Evolutionary conservation across 2,797 vertebrate genomes (phyloP).

Genomic region (Hemibagrus guttatus): DNA sequence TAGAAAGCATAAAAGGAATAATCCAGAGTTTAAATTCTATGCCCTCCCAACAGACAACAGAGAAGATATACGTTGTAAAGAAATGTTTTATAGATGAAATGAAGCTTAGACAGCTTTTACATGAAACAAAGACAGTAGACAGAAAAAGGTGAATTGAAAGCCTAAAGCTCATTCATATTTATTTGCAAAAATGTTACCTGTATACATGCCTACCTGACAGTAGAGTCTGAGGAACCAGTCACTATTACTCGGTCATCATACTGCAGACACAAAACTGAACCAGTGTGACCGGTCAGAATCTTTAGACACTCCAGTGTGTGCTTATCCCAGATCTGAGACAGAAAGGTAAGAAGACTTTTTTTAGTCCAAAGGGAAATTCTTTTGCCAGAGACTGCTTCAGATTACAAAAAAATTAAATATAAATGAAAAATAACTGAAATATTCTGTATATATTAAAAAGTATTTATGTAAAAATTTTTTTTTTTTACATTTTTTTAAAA

Average conservation of each 20-base stretch:
- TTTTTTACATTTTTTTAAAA: too few species aligned
- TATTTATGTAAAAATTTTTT: too few species aligned
- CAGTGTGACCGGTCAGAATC: constrained; percentile 96
- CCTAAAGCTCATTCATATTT: background rate
- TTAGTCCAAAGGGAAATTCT: too few species aligned
- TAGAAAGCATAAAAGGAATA: background rate
- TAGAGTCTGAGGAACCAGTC: constrained; percentile 97
- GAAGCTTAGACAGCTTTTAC: background rate
- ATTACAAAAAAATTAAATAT: too few species aligned
- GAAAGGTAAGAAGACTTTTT: background rate
- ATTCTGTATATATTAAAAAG: too few species aligned
- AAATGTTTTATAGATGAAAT: background rate
- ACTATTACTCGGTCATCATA: constrained; percentile 98
- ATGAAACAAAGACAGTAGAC: background rate
- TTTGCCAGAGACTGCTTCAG: too few species aligned
- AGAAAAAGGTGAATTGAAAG: background rate
- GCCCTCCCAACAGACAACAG: too few species aligned
- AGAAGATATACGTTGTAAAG: background rate
- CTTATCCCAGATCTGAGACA: constrained; percentile 94
- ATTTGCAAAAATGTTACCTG: background rate
- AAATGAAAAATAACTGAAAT: too few species aligned
- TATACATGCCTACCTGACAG: constrained; percentile 81
- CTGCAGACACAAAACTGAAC: constrained; percentile 96
- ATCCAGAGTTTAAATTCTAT: background rate
- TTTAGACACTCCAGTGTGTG: constrained; percentile 97